phyloP scores from a whole-genome alignment of 2,797 vertebrate species.

The Sebastes minor region DNA sequence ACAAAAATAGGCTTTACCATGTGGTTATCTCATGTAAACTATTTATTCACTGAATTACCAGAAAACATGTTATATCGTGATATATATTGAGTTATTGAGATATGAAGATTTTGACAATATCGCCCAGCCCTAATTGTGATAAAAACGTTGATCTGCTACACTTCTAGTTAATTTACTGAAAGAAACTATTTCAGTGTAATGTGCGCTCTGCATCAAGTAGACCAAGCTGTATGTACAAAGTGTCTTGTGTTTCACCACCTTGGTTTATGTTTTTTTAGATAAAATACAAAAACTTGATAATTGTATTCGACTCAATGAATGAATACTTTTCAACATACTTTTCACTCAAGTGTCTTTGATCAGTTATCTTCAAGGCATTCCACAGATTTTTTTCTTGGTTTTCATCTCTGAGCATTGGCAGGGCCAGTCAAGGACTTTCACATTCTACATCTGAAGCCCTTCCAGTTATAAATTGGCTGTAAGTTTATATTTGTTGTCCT shows the following conservation, averaged over 20 bases:
- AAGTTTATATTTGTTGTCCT: conserved; percentile 31
- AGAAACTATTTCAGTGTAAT: background rate
- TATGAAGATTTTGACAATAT: too few species aligned
- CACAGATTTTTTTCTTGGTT: conserved; percentile 19
- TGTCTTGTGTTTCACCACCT: background rate
- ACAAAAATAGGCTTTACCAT: too few species aligned
- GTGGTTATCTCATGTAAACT: too few species aligned
- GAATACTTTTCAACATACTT: background rate
- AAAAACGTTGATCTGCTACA: conserved; percentile 14
- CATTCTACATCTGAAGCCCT: conserved; percentile 24
- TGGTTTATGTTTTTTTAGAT: conserved; percentile 5
- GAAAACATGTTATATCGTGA: too few species aligned
- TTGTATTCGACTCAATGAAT: background rate
- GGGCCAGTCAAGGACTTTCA: conserved; percentile 31
- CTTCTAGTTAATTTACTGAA: background rate
- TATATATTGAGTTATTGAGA: too few species aligned
- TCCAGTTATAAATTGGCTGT: conserved; percentile 44
- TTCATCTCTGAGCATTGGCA: conserved; percentile 38
- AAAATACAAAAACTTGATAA: conserved; percentile 5
- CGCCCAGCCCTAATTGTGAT: background rate
- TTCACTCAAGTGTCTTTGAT: conserved; percentile 15
- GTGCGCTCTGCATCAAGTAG: background rate
- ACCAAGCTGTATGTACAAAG: conserved; percentile 7
- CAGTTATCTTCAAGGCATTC: conserved; percentile 55
- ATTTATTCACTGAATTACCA: too few species aligned